A percentile compares a stretch with the other conserved stretches of the same genome.
phyloP scores from a whole-genome alignment of 1,140 invertebrate species.

The Trichomalopsis sarcophagae region DNA sequence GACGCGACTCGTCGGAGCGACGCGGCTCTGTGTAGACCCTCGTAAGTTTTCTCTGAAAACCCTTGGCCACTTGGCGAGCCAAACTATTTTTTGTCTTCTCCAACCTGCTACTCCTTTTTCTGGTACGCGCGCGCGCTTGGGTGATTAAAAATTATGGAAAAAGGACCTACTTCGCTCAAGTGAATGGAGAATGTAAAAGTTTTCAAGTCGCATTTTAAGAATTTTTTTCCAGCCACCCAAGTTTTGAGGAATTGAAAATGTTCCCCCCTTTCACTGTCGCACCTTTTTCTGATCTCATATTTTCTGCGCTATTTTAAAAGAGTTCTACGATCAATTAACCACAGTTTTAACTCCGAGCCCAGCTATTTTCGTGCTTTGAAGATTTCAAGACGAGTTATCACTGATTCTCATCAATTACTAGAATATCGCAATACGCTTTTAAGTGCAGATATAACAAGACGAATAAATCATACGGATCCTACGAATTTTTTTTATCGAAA shows the following conservation, averaged over 20 bases:
- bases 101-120: neutral
- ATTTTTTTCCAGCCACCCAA: neutral
- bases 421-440: no score
- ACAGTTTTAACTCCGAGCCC: no score
- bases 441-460: no score
- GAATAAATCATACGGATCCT: no score
- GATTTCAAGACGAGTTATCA: no score
- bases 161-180: slow-evolving; percentile 11
- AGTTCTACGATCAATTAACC: no score
- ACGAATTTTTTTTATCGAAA: no score
- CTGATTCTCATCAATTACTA: no score
- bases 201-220: neutral
- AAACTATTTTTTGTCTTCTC: neutral
- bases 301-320: no score
- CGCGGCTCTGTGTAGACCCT: neutral
- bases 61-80: slow-evolving; percentile 4
- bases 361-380: no score
- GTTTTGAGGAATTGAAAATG: neutral
- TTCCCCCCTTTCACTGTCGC: neutral
- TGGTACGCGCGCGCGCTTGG: neutral
- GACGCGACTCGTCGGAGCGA: neutral
- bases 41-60: slow-evolving; percentile 42
- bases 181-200: slow-evolving; percentile 32
- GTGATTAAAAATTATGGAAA: slow-evolving; percentile 48
- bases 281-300: no score